Conservation (phyloP, 2,888 invertebrate genomes). For the Melanotus villosus region DNA sequence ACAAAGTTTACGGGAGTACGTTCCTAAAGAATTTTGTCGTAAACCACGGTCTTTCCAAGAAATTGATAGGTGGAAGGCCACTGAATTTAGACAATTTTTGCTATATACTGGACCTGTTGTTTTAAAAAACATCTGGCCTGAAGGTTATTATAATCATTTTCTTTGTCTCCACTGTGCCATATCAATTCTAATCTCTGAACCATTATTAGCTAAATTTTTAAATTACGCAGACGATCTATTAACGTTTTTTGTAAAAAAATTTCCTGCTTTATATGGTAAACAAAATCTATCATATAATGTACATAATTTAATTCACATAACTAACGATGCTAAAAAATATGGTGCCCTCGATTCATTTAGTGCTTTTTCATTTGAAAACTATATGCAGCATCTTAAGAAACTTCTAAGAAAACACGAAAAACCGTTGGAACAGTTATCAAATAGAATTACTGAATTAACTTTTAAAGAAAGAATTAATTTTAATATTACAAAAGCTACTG, state of each 20-base stretch:
- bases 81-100: no score
- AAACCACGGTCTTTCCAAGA: slow-evolving; percentile 43
- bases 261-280: not conserved
- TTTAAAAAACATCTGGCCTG: not conserved
- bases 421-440: slow-evolving; percentile 3
- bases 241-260: not conserved
- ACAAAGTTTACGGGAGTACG: not conserved
- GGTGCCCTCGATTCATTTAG: not conserved
- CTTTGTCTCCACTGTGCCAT: no score
- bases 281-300: not conserved
- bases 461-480: no score
- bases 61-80: no score
- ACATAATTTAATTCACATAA: not conserved
- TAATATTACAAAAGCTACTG: not conserved
- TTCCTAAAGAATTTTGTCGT: slow-evolving; percentile 41
- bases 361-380: slow-evolving; percentile 7
- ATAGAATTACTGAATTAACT: not conserved
- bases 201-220: not conserved
- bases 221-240: not conserved
- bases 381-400: not conserved
- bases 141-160: no score
- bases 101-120: slow-evolving; percentile 37
- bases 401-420: not conserved
- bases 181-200: no score
- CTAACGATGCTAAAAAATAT: not conserved